Evolutionary conservation across 2,113 vertebrate genomes (phyloP), one percentile per base, ranked within the genome.

Genomic region (Gallinago undulata): DNA sequence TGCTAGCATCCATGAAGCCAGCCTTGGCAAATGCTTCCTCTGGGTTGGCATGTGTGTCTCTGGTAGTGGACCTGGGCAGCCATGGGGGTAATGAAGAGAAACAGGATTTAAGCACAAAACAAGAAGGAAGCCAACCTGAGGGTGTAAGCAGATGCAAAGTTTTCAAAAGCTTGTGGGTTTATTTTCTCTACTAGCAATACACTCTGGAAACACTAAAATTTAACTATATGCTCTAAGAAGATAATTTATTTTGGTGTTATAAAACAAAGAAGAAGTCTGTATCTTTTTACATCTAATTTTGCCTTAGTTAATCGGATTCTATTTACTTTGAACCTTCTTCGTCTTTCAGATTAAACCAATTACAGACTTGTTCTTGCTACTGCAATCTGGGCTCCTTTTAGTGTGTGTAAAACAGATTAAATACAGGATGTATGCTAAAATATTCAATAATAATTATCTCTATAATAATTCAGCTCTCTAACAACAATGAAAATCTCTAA

Each of bases 391-490:
- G 51, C 60, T 84, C 30, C 48, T 81, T 84, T 93, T 72, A 77
- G 39, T 68, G 69, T 55, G 39, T 59, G 45, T 80, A 88, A 95
- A 89, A 75, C 68, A 50, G 35, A 87, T 93, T 94, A 95, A 64
- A n/a, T 62, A 66, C 39, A 86, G 84, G 69, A 82, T 84, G 33
- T 75, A 90, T 85, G 43, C 73, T 89, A 57, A 67, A 96, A 60
- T 87, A 93, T 72, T 83, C 75, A 94, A 72, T 80, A 92, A 67
- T 74, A 70, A 92, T 96, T 68, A 83, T 62, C 67, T 82, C 59
- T 75, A 15, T 70, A 89, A 89, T 83, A 89, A 91, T 90, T 77
- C 78, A 73, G 35, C 53, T 80, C 45, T 59, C 10, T 37, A 84
- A 86, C 45, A 78, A 85, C 64, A 90, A 69, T 35, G 5, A 72